Conservation (phyloP, 2,888 invertebrate species). For the Perizoma flavofasciatum region DNA sequence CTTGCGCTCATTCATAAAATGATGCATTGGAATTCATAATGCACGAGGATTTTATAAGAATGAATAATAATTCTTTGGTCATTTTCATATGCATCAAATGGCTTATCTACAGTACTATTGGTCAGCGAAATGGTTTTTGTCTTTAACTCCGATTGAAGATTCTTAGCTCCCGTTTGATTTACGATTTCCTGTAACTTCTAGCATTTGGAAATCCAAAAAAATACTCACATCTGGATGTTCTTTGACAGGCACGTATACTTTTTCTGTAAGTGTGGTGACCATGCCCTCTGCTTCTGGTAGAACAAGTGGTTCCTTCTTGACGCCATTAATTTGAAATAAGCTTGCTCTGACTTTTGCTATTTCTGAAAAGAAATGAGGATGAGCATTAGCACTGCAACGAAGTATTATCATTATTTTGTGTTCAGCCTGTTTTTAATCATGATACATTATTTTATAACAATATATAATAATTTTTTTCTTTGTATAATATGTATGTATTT, state of each 20-base stretch:
- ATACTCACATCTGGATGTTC: slow-evolving; percentile 99
- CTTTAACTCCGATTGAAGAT: neutral
- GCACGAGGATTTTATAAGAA: slow-evolving; percentile 19
- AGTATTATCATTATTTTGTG: too few species aligned
- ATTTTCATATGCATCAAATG: neutral
- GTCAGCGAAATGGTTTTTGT: too few species aligned
- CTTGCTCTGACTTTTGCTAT: slow-evolving; percentile 98
- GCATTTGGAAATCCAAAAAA: slow-evolving; percentile 11
- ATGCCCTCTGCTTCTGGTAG: slow-evolving; percentile 96
- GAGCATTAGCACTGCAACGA: slow-evolving; percentile 26
- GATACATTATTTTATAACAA: too few species aligned
- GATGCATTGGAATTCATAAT: slow-evolving; percentile 39
- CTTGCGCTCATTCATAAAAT: slow-evolving; percentile 45
- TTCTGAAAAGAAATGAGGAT: slow-evolving; percentile 88
- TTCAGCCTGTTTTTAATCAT: too few species aligned
- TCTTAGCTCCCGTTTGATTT: slow-evolving; percentile 9
- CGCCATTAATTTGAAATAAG: slow-evolving; percentile 99
- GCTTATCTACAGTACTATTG: too few species aligned
- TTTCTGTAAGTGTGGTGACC: slow-evolving; percentile 97
- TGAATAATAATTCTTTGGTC: neutral
- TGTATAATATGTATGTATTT: too few species aligned
- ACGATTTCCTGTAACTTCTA: slow-evolving; percentile 35
- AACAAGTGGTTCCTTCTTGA: slow-evolving; percentile 95
- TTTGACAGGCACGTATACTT: slow-evolving; percentile 99
- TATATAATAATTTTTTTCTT: too few species aligned